Evolutionary conservation across 2,888 invertebrate species (phyloP).

Genomic region (Lasioglossum oenotherae): DNA sequence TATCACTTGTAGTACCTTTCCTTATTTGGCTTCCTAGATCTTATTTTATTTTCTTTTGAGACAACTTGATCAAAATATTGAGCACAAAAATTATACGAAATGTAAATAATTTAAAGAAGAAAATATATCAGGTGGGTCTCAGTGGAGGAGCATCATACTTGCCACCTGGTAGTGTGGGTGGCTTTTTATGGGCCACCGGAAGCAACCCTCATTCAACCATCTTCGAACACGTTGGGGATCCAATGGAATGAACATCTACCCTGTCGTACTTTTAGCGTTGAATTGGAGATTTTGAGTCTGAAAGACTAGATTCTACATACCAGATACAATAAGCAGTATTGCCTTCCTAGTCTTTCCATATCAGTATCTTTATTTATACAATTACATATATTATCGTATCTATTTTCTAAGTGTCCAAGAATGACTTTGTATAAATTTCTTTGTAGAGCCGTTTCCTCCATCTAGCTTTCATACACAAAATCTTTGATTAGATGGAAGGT

Average conservation of each 20-base stretch:
- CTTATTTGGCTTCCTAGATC: slow-evolving; percentile 58
- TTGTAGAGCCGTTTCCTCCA: slow-evolving; percentile 56
- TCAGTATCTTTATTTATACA: slow-evolving; percentile 65
- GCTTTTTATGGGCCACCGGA: slow-evolving; percentile 81
- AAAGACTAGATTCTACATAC: slow-evolving; percentile 60
- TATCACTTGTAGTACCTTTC: slow-evolving; percentile 54
- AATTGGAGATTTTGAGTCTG: slow-evolving; percentile 71
- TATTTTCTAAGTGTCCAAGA: slow-evolving; percentile 48
- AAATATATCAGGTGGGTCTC: slow-evolving; percentile 78
- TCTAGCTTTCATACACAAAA: slow-evolving; percentile 71
- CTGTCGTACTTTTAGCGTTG: slow-evolving; percentile 62
- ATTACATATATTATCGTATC: slow-evolving; percentile 62
- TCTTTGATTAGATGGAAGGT: slow-evolving; percentile 67
- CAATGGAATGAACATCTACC: slow-evolving; percentile 79
- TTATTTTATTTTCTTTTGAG: slow-evolving; percentile 38
- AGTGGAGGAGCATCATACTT: slow-evolving; percentile 82
- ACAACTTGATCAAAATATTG: slow-evolving; percentile 27
- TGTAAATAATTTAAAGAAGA: slow-evolving; percentile 64
- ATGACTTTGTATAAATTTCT: slow-evolving; percentile 53
- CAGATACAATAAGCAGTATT: slow-evolving; percentile 67
- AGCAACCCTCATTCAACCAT: slow-evolving; percentile 82
- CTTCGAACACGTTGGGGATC: slow-evolving; percentile 81
- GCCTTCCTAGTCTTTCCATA: slow-evolving; percentile 71
- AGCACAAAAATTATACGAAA: slow-evolving; percentile 37
- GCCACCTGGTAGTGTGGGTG: slow-evolving; percentile 81